Evolutionary conservation across 2,113 vertebrate genomes (phyloP).

Genomic region (Jaculus jaculus): DNA sequence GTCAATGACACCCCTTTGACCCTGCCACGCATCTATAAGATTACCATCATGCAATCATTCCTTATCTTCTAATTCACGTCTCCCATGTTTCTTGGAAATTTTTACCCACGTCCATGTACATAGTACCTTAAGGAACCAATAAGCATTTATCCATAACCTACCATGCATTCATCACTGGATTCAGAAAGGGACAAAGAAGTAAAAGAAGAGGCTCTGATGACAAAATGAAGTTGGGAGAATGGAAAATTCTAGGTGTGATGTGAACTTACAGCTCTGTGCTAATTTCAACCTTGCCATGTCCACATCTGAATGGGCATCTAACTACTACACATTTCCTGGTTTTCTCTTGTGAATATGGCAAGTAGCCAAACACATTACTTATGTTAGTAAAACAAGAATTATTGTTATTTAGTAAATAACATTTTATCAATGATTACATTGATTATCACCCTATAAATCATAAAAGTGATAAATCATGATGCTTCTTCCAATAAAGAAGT

Average conservation of each 20-base stretch:
- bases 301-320: neutral
- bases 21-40: neutral
- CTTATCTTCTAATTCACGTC: neutral
- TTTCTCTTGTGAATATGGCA: neutral
- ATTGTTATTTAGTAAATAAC: slow-evolving; percentile 26
- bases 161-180: neutral
- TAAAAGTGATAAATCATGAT: slow-evolving; percentile 2
- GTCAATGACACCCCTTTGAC: neutral
- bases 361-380: neutral
- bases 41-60: neutral
- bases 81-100: neutral
- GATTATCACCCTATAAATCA: neutral
- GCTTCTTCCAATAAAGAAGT: neutral
- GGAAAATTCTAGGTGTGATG: neutral
- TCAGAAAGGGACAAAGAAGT: neutral
- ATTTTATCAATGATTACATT: slow-evolving; percentile 1
- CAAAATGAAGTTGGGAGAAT: neutral
- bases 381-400: neutral
- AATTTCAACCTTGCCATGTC: neutral
- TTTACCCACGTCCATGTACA: neutral
- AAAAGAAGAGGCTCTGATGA: neutral
- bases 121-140: neutral
- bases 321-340: neutral
- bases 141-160: neutral
- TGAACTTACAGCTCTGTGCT: neutral